A percentile compares a stretch with the other conserved stretches of the same genome.
Conservation (phyloP, 2,888 invertebrate genomes). For the Spisula solida region DNA sequence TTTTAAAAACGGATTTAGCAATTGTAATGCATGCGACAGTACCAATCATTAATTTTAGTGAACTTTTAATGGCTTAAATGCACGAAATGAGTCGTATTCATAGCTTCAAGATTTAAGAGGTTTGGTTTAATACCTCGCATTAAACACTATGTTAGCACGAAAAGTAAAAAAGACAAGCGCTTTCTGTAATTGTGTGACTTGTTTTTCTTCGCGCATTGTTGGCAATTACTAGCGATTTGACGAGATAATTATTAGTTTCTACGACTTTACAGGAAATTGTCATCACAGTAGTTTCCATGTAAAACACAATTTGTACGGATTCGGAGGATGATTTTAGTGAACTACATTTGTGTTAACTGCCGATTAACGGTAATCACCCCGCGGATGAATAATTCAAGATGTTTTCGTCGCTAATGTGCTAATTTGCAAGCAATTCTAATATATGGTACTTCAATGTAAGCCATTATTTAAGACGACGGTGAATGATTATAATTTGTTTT, state of each 20-base stretch:
- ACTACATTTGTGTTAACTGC: not conserved
- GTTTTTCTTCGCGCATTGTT: not conserved
- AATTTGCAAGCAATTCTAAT: not conserved
- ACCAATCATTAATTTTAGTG: not conserved
- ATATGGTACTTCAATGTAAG: not conserved
- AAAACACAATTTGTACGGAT: slow-evolving; percentile 5
- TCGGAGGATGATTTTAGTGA: not conserved
- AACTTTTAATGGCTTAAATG: not conserved
- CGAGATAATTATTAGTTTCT: slow-evolving; percentile 19
- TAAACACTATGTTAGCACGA: not conserved
- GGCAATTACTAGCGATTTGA: slow-evolving; percentile 5
- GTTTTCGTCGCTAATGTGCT: slow-evolving; percentile 12
- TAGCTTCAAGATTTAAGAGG: not conserved
- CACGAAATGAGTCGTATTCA: not conserved
- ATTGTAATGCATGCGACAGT: no score
- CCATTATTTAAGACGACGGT: not conserved
- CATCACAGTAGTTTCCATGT: slow-evolving; percentile 7
- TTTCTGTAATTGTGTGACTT: not conserved
- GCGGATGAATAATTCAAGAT: slow-evolving; percentile 17
- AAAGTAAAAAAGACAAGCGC: not conserved
- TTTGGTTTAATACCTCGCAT: not conserved
- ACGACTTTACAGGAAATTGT: not conserved
- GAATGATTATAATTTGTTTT: not conserved
- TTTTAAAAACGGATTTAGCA: no score
- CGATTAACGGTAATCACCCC: slow-evolving; percentile 18